Conservation (phyloP, 1,140 invertebrate species). For the Drosophila busckii region DNA sequence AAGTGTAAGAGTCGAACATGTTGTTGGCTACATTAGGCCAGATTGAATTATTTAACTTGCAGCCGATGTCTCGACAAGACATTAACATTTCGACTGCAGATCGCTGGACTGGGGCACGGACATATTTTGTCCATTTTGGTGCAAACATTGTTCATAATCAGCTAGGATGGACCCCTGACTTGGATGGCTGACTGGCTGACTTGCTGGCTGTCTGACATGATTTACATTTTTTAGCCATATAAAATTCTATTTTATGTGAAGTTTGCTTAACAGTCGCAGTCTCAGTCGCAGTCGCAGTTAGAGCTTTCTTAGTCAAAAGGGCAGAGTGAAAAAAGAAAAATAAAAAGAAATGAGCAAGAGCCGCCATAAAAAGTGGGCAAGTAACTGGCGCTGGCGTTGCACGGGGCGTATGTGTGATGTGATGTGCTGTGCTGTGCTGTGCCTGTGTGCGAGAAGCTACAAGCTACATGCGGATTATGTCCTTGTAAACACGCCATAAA, state of each 20-base stretch:
- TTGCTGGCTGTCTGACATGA: slow-evolving; percentile 47
- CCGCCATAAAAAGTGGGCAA: too few relatives aligned
- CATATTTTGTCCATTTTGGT: slow-evolving; percentile 34
- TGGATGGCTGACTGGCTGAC: slow-evolving; percentile 7
- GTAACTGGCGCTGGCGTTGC: slow-evolving; percentile 10
- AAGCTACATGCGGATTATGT: slow-evolving; percentile 64
- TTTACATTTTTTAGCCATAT: slow-evolving; percentile 69
- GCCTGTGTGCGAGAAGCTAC: slow-evolving; percentile 25
- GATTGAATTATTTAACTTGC: slow-evolving; percentile 7
- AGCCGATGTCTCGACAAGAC: slow-evolving; percentile 6
- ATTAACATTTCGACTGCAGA: slow-evolving; percentile 12
- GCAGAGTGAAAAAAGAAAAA: slow-evolving; percentile 15
- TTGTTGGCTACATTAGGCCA: slow-evolving; percentile 14
- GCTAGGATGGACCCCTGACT: slow-evolving; percentile 46
- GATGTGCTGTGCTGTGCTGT: slow-evolving; percentile 11
- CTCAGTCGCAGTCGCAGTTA: background rate
- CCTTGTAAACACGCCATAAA: slow-evolving; percentile 76
- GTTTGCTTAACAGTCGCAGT: slow-evolving; percentile 46
- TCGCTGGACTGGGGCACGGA: slow-evolving; percentile 15
- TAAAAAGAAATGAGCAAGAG: background rate
- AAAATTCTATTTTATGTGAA: slow-evolving; percentile 71
- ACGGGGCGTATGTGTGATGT: slow-evolving; percentile 34
- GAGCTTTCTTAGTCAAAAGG: slow-evolving; percentile 21
- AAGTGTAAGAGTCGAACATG: too few relatives aligned
- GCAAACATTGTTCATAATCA: slow-evolving; percentile 54